Evolutionary conservation across 2,113 vertebrate genomes (phyloP).

Genomic region (Platanista minor): DNA sequence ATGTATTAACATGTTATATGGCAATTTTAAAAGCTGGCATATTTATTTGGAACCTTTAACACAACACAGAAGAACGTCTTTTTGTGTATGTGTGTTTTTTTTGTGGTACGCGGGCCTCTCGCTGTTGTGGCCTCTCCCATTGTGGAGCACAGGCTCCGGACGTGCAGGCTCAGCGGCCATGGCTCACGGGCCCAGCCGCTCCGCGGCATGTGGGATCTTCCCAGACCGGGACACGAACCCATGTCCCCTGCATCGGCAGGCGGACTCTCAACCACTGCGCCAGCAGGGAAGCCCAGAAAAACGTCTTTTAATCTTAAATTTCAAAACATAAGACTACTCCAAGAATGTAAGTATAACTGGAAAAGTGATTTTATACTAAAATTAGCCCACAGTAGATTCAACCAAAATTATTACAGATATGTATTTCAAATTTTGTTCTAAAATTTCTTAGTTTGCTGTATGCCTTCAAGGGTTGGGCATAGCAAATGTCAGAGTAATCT

Average conservation of each 20-base stretch:
- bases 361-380: constrained; percentile 29
- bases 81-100: too few species aligned
- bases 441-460: constrained; percentile 18
- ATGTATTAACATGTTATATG: neutral
- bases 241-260: too few species aligned
- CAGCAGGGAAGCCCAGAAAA: too few species aligned
- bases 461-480: neutral
- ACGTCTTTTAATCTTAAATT: neutral
- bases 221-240: too few species aligned
- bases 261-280: too few species aligned
- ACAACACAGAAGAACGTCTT: neutral
- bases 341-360: neutral
- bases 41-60: neutral
- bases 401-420: neutral
- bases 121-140: too few species aligned
- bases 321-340: neutral
- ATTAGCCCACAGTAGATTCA: neutral
- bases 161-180: too few species aligned
- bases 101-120: too few species aligned
- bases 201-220: too few species aligned
- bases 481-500: neutral
- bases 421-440: neutral
- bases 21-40: neutral
- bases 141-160: too few species aligned
- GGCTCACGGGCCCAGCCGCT: too few species aligned